Conservation (phyloP, 1,140 invertebrate genomes). For the Asobara japonica region DNA sequence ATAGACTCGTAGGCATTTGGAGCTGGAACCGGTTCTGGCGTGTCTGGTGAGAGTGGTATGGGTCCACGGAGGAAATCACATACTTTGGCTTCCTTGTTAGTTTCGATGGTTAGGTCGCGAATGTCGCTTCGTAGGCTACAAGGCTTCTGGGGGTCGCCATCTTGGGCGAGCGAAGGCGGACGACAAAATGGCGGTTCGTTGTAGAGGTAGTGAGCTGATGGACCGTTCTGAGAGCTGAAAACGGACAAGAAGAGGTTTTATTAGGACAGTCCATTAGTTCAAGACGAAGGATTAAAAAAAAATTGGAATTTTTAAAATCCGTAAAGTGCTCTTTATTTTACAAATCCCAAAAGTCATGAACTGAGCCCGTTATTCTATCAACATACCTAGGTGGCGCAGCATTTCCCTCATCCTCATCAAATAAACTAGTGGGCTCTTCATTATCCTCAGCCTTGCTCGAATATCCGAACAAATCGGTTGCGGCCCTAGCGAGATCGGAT, state of each 20-base stretch:
- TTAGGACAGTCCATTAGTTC: no score
- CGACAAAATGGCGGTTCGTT: background rate
- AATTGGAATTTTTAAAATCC: no score
- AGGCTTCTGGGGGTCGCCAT: background rate
- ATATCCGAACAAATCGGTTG: conserved; percentile 60
- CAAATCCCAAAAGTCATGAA: background rate
- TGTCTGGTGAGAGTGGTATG: background rate
- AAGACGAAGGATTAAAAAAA: no score
- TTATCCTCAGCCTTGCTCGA: conserved; percentile 45
- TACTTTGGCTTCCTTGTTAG: background rate
- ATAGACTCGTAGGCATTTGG: background rate
- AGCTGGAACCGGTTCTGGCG: background rate
- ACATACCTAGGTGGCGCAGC: conserved; percentile 46
- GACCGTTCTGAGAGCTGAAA: background rate
- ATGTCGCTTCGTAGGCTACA: background rate
- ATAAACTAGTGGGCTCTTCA: conserved; percentile 58
- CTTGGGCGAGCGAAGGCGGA: no score
- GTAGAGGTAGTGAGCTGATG: background rate
- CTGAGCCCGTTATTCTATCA: background rate
- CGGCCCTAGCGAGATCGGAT: conserved; percentile 57
- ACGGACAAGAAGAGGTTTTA: background rate
- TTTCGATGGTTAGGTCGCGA: background rate
- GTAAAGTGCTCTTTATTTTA: no score
- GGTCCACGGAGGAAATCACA: background rate
- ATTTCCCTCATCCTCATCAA: conserved; percentile 55